Evolutionary conservation across 2,888 invertebrate genomes (phyloP).

Genomic region (Diarsia mendica): DNA sequence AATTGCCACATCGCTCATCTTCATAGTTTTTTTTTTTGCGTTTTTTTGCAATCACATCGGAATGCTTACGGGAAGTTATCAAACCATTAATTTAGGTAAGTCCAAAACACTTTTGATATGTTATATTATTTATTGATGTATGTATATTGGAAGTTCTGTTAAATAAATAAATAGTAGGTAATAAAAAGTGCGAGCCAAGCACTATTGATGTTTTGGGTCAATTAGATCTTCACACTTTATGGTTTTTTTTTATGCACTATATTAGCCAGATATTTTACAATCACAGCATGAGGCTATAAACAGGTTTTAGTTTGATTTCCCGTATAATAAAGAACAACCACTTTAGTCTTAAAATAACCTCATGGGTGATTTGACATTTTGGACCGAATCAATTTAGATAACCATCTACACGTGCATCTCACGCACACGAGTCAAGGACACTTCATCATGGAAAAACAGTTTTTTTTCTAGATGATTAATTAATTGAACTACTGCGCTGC

Average conservation of each 20-base stretch:
- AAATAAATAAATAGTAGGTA: background rate
- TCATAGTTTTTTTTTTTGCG: background rate
- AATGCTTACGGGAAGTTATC: conserved; percentile 27
- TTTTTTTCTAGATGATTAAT: background rate
- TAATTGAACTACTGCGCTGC: too few species aligned
- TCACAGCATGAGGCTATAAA: background rate
- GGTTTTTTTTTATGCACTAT: background rate
- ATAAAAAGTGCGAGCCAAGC: background rate
- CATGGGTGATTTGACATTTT: background rate
- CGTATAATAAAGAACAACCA: background rate
- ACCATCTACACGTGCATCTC: background rate
- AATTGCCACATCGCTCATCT: conserved; percentile 3
- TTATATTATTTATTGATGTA: background rate
- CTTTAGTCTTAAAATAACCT: background rate
- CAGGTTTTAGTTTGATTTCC: background rate
- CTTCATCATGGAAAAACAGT: background rate
- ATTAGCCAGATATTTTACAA: too few species aligned
- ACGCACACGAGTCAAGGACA: background rate
- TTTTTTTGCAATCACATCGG: background rate
- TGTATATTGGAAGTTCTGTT: background rate
- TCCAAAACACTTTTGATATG: background rate
- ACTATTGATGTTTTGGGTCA: background rate
- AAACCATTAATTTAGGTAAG: conserved; percentile 13
- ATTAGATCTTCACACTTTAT: background rate
- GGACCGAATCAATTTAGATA: background rate